Conservation (phyloP, 2,113 vertebrate genomes). For the Pelusios castaneus region DNA sequence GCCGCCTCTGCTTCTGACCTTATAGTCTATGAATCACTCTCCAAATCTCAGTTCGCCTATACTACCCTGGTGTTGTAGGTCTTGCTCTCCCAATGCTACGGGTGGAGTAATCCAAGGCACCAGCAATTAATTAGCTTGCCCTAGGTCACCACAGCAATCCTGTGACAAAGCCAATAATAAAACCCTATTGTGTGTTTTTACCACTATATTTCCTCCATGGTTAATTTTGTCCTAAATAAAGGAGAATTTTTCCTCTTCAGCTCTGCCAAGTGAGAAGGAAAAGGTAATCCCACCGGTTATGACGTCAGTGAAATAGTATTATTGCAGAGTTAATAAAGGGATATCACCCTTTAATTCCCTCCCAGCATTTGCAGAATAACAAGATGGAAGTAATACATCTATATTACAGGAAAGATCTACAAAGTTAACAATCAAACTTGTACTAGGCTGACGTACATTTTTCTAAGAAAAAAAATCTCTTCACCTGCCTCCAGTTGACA, state of each 20-base stretch:
- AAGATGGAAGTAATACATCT: conserved; percentile 29
- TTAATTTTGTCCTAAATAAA: neutral
- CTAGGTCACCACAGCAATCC: neutral
- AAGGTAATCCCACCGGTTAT: neutral
- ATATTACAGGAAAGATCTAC: conserved; percentile 29
- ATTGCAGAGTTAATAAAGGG: neutral
- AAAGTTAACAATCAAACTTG: neutral
- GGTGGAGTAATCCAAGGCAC: neutral
- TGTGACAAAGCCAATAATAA: neutral
- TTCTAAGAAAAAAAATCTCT: neutral
- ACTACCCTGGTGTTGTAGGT: rapidly evolving
- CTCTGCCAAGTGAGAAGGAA: neutral
- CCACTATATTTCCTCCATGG: neutral
- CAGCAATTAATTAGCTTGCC: neutral
- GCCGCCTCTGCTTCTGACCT: too few species aligned
- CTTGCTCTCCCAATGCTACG: rapidly evolving
- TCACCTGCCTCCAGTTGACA: conserved; percentile 30
- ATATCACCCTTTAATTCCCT: neutral
- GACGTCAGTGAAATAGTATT: neutral
- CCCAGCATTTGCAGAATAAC: neutral
- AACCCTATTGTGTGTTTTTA: neutral
- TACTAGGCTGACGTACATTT: neutral
- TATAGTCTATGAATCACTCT: neutral
- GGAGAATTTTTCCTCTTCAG: neutral
- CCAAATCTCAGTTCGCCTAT: neutral